Conservation (phyloP, 2,113 vertebrate genomes). For the Pelusios castaneus region DNA sequence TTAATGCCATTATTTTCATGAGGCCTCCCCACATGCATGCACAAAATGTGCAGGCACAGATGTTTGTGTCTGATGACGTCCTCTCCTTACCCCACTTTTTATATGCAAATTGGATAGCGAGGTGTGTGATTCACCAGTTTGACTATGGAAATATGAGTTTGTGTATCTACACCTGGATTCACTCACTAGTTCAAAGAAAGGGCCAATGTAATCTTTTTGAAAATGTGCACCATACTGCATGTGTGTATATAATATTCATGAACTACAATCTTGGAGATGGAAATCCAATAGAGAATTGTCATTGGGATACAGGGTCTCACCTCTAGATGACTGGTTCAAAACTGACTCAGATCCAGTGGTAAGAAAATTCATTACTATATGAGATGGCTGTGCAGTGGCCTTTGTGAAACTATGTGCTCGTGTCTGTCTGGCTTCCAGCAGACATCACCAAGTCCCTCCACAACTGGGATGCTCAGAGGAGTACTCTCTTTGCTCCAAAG, state of each 20-base stretch:
- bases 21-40: background rate
- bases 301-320: background rate
- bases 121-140: background rate
- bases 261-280: slow-evolving; percentile 21
- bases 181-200: background rate
- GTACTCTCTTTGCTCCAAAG: background rate
- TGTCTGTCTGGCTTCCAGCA: background rate
- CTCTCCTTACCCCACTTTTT: background rate
- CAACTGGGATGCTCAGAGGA: background rate
- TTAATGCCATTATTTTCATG: background rate
- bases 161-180: background rate
- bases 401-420: background rate
- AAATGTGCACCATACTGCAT: background rate
- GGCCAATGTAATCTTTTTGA: background rate
- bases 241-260: background rate
- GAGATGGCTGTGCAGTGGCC: rapidly evolving
- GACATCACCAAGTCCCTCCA: background rate
- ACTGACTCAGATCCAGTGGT: background rate
- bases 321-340: background rate
- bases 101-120: background rate
- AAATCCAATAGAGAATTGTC: slow-evolving; percentile 11
- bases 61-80: background rate
- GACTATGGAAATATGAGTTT: background rate
- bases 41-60: background rate
- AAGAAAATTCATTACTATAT: background rate